Conservation (phyloP, 2,797 vertebrate genomes). For the Chelonia mydas region DNA sequence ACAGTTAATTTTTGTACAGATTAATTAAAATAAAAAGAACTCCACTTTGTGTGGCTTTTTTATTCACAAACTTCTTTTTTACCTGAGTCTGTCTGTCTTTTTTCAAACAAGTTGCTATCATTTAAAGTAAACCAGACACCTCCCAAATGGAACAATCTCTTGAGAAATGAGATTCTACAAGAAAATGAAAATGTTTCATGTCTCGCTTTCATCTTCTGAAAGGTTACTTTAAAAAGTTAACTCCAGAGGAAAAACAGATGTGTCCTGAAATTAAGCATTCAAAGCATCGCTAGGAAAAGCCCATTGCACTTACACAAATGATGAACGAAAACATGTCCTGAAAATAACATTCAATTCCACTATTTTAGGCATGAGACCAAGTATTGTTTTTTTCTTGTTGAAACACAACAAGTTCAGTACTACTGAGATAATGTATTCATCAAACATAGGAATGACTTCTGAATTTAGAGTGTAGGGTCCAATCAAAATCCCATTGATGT, state of each 20-base stretch:
- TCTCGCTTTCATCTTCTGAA: conserved; percentile 70
- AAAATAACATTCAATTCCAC: conserved; percentile 1
- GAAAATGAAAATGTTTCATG: conserved; percentile 54
- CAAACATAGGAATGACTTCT: neutral
- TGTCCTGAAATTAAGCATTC: conserved; percentile 68
- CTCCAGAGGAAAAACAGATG: conserved; percentile 69
- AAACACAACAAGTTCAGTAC: neutral
- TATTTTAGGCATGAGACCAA: neutral
- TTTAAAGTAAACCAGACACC: conserved; percentile 31
- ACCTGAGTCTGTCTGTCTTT: conserved; percentile 7
- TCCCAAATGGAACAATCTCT: conserved; percentile 49
- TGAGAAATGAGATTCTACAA: conserved; percentile 47
- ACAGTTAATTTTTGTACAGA: conserved; percentile 18
- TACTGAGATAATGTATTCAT: neutral
- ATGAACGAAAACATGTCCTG: neutral
- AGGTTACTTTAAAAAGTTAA: conserved; percentile 60
- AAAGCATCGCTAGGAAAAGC: neutral
- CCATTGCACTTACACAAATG: neutral
- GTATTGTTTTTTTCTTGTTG: neutral
- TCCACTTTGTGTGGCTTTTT: neutral
- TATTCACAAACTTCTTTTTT: conserved; percentile 8
- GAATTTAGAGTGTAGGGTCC: neutral
- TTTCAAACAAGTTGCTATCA: conserved; percentile 41
- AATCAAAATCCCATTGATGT: neutral
- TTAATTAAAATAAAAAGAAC: conserved; percentile 57